Percentiles rank a stretch among this genome's conserved stretches.
phyloP scores from a whole-genome alignment of 2,113 vertebrate genomes.

The Sinocyclocheilus grahami region DNA sequence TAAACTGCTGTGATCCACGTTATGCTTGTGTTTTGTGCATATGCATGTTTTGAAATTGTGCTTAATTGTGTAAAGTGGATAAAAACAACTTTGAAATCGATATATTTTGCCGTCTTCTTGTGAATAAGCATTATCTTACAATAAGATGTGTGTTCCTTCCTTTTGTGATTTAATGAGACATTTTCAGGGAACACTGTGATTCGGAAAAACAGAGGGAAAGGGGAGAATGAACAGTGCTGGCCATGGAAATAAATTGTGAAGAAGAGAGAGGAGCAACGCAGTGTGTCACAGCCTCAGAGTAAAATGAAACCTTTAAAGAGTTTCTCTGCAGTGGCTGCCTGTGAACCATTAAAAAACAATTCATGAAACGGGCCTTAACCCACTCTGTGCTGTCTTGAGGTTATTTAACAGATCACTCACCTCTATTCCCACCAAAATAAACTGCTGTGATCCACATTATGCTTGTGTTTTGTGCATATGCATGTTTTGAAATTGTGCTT shows the following conservation, averaged over 20 bases:
- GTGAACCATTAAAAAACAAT: slow-evolving; percentile 73
- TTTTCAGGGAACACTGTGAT: slow-evolving; percentile 36
- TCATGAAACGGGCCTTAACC: slow-evolving; percentile 84
- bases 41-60: neutral
- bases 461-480: neutral
- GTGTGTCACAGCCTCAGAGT: slow-evolving; percentile 73
- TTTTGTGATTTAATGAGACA: slow-evolving; percentile 22
- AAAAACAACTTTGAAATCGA: neutral
- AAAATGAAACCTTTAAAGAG: slow-evolving; percentile 82
- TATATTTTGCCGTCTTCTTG: neutral
- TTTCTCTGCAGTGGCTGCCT: slow-evolving; percentile 86
- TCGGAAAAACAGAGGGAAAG: slow-evolving; percentile 14
- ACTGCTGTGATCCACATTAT: neutral
- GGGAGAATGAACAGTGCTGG: slow-evolving; percentile 16
- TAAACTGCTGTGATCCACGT: neutral
- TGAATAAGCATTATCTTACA: neutral
- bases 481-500: neutral
- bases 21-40: neutral
- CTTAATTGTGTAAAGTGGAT: neutral
- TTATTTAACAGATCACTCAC: neutral
- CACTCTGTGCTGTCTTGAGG: slow-evolving; percentile 72
- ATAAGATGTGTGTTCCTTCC: neutral
- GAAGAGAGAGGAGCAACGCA: slow-evolving; percentile 58
- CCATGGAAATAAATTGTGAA: slow-evolving; percentile 36
- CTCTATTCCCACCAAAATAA: neutral